phyloP scores from a whole-genome alignment of 1,140 invertebrate species.

The Aphidius gifuensis region DNA sequence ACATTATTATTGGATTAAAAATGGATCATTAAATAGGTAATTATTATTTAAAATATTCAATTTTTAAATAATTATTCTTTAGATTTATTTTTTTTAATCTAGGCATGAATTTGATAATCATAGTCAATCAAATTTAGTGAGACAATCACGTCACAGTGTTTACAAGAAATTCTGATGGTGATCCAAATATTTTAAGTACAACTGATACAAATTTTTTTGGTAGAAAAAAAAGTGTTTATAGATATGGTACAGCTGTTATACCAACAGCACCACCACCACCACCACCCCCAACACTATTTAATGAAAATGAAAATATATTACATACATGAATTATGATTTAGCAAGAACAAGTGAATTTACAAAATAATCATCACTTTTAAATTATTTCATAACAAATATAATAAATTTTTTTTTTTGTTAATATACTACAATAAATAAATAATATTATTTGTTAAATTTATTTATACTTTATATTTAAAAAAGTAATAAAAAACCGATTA shows the following conservation, averaged over 20 bases:
- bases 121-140: neutral
- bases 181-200: slow-evolving; percentile 2
- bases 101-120: neutral
- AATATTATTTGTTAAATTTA: too few relatives aligned
- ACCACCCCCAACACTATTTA: slow-evolving; percentile 31
- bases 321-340: too few relatives aligned
- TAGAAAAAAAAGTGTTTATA: slow-evolving; percentile 6
- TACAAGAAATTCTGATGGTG: neutral
- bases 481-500: too few relatives aligned
- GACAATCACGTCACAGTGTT: neutral
- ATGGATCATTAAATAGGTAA: slow-evolving; percentile 19
- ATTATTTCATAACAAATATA: too few relatives aligned
- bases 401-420: too few relatives aligned
- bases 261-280: neutral
- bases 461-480: too few relatives aligned
- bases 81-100: too few relatives aligned
- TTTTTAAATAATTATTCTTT: too few relatives aligned
- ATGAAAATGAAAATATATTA: slow-evolving; percentile 53
- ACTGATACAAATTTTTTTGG: slow-evolving; percentile 4
- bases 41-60: neutral
- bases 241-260: slow-evolving; percentile 13
- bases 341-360: too few relatives aligned
- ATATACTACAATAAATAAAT: too few relatives aligned
- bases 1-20: slow-evolving; percentile 60
- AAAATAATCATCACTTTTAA: too few relatives aligned